Conservation (phyloP, 2,113 vertebrate genomes). For the Peromyscus maniculatus region DNA sequence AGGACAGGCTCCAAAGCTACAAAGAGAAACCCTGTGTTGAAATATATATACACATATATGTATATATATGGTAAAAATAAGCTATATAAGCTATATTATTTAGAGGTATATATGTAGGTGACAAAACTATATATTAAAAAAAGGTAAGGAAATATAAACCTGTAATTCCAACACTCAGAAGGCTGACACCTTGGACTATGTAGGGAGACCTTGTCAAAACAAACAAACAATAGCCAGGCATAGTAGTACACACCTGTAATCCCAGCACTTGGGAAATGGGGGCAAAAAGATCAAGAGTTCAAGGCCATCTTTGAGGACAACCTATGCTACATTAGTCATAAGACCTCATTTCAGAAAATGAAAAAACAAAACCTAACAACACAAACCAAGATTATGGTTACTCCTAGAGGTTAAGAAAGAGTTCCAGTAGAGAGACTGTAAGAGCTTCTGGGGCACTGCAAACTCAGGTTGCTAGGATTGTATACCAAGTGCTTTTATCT, state of each 20-base stretch:
- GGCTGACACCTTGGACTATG: neutral
- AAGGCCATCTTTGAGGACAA: neutral
- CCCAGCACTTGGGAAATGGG: neutral
- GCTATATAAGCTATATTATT: constrained; percentile 10
- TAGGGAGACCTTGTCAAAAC: neutral
- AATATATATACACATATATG: no score
- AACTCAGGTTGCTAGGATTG: neutral
- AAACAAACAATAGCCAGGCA: neutral
- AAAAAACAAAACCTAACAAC: neutral
- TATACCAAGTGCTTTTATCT: neutral
- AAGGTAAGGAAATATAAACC: neutral
- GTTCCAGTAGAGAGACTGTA: neutral
- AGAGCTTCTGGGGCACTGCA: neutral
- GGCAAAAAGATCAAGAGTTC: neutral
- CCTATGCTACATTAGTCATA: neutral
- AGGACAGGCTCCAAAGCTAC: no score
- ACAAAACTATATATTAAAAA: neutral
- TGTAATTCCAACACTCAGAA: neutral
- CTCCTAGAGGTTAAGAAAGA: neutral
- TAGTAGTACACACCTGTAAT: neutral
- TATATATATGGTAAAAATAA: neutral
- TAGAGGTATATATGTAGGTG: neutral
- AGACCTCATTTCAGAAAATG: neutral
- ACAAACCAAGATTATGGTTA: neutral
- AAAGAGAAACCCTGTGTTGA: no score